A percentile compares a stretch with the other conserved stretches of the same genome.
Conservation (phyloP, 2,113 vertebrate genomes). For the Cavia aperea region DNA sequence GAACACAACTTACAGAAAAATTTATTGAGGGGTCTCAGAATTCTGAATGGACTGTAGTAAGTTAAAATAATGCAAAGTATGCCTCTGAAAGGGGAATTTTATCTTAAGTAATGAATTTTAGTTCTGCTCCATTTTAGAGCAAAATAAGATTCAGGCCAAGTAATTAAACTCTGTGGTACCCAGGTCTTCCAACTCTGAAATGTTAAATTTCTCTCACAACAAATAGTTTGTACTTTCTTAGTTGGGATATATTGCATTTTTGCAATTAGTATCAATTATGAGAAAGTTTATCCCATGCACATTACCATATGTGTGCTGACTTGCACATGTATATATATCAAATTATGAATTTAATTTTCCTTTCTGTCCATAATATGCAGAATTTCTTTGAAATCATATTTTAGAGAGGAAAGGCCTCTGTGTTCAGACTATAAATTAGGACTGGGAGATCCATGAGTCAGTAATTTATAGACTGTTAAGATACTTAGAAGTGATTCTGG, state of each 20-base stretch:
- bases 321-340: not conserved
- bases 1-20: not conserved
- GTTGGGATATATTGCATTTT: not conserved
- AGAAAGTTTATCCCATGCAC: slow-evolving; percentile 29
- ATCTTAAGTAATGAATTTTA: slow-evolving; percentile 9
- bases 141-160: not conserved
- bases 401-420: not conserved
- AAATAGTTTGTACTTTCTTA: not conserved
- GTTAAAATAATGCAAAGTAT: slow-evolving; percentile 9
- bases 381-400: slow-evolving; percentile 47
- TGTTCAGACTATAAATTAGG: slow-evolving; percentile 65
- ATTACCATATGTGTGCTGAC: not conserved
- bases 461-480: slow-evolving; percentile 70
- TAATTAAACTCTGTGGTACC: not conserved
- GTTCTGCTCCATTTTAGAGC: not conserved
- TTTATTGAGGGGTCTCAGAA: not conserved
- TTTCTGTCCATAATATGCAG: not conserved
- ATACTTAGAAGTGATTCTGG: slow-evolving; percentile 64
- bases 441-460: slow-evolving; percentile 61
- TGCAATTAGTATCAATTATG: slow-evolving; percentile 50
- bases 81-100: not conserved
- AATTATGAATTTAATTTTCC: slow-evolving; percentile 32
- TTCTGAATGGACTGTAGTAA: not conserved
- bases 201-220: not conserved
- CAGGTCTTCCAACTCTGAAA: not conserved